Evolutionary conservation across 1,140 invertebrate genomes (phyloP).

Genomic region (Drosophila teissieri): DNA sequence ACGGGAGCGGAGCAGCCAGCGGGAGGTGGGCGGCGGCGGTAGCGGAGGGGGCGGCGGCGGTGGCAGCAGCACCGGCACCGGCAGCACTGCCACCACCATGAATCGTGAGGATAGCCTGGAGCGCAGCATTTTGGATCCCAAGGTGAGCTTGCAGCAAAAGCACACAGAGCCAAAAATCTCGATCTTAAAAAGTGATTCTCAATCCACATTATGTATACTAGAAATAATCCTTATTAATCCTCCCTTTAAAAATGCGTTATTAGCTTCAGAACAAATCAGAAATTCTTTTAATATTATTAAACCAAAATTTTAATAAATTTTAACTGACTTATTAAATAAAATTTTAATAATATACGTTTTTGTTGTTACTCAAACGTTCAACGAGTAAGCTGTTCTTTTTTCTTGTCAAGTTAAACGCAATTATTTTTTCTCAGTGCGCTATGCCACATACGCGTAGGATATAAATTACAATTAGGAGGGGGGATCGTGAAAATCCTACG

Average conservation of each 20-base stretch:
- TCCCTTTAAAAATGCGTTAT: too few relatives aligned
- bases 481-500: constrained; percentile 12
- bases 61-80: constrained; percentile 61
- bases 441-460: constrained; percentile 9
- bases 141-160: constrained; percentile 61
- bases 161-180: background rate
- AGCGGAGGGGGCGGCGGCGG: constrained; percentile 30
- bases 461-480: constrained; percentile 71
- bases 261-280: too few relatives aligned
- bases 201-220: too few relatives aligned
- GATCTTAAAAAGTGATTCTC: background rate
- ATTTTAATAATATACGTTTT: too few relatives aligned
- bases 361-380: too few relatives aligned
- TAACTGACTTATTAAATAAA: too few relatives aligned
- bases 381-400: too few relatives aligned
- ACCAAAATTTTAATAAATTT: too few relatives aligned
- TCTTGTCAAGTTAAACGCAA: too few relatives aligned
- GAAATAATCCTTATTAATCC: too few relatives aligned
- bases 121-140: constrained; percentile 81
- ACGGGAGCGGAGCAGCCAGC: constrained; percentile 61
- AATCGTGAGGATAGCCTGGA: constrained; percentile 83
- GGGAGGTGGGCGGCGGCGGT: constrained; percentile 23
- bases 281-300: too few relatives aligned
- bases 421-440: background rate
- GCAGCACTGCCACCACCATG: constrained; percentile 74